Percentiles rank a stretch among this genome's conserved stretches.
Conservation (phyloP, 2,888 invertebrate genomes). For the Listrodromus nycthemerus region DNA sequence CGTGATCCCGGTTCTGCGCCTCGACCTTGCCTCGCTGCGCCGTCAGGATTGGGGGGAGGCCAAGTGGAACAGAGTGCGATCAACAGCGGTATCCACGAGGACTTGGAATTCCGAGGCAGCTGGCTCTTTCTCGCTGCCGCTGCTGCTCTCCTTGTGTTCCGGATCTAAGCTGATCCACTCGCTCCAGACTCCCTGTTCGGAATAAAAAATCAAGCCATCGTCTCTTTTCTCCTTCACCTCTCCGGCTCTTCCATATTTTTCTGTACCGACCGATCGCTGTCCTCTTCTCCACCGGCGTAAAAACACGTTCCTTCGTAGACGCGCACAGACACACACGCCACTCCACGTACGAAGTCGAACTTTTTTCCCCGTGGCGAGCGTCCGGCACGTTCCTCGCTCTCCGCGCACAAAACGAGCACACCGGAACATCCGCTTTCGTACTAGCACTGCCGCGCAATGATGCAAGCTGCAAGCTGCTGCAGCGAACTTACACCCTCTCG, state of each 20-base stretch:
- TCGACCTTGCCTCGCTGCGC: constrained; percentile 54
- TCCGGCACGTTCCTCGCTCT: constrained; percentile 47
- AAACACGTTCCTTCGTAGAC: constrained; percentile 69
- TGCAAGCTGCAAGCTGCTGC: constrained; percentile 41
- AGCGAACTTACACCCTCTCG: constrained; percentile 33
- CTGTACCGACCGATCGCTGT: constrained; percentile 76
- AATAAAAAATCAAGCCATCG: constrained; percentile 80
- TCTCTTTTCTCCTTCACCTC: constrained; percentile 65
- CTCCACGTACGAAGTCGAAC: not conserved
- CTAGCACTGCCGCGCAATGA: constrained; percentile 11
- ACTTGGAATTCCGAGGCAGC: constrained; percentile 69
- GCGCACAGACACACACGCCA: not conserved
- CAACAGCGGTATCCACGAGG: constrained; percentile 47
- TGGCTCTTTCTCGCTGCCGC: constrained; percentile 55
- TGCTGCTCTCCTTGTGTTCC: constrained; percentile 41
- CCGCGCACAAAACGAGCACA: constrained; percentile 13
- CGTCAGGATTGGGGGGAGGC: constrained; percentile 18
- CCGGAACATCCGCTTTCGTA: constrained; percentile 35
- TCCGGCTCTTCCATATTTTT: constrained; percentile 49
- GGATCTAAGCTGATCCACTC: constrained; percentile 68
- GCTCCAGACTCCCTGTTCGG: constrained; percentile 75
- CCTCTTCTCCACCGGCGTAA: constrained; percentile 71
- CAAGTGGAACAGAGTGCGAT: constrained; percentile 28
- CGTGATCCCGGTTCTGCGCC: constrained; percentile 70
- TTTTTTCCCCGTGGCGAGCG: constrained; percentile 35